Evolutionary conservation across 2,888 invertebrate genomes (phyloP).

Genomic region (Xanthorhoe spadicearia): DNA sequence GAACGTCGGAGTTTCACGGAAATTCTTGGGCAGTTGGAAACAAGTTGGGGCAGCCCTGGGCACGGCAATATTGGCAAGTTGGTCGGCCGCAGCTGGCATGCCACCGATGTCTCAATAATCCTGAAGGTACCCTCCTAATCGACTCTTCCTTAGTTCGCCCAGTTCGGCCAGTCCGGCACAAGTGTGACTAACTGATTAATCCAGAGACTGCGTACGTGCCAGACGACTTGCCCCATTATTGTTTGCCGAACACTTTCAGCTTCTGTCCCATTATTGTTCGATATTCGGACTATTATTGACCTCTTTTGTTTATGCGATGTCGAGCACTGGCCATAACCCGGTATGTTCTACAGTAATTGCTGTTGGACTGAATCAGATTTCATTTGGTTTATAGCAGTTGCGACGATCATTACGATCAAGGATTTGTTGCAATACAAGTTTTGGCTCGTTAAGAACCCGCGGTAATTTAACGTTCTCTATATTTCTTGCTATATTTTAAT

Average conservation of each 20-base stretch:
- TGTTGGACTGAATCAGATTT: slow-evolving; percentile 72
- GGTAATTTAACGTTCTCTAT: slow-evolving; percentile 52
- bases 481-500: slow-evolving; percentile 58
- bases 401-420: slow-evolving; percentile 47
- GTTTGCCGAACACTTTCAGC: slow-evolving; percentile 74
- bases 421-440: slow-evolving; percentile 41
- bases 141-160: slow-evolving; percentile 80
- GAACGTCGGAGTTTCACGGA: slow-evolving; percentile 73
- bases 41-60: slow-evolving; percentile 75
- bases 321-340: slow-evolving; percentile 70
- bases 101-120: slow-evolving; percentile 83
- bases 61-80: slow-evolving; percentile 79
- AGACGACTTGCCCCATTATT: slow-evolving; percentile 71
- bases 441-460: slow-evolving; percentile 57
- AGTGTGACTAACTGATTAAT: slow-evolving; percentile 85
- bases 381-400: slow-evolving; percentile 64
- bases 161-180: slow-evolving; percentile 66
- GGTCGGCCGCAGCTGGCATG: slow-evolving; percentile 77
- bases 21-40: slow-evolving; percentile 78
- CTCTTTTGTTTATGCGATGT: slow-evolving; percentile 72
- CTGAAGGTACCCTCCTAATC: slow-evolving; percentile 82
- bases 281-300: slow-evolving; percentile 78
- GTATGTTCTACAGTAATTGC: slow-evolving; percentile 75
- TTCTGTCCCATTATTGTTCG: slow-evolving; percentile 75
- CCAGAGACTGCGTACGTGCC: slow-evolving; percentile 77